Evolutionary conservation across 2,888 invertebrate species (phyloP).

Genomic region (Melipona beecheii): DNA sequence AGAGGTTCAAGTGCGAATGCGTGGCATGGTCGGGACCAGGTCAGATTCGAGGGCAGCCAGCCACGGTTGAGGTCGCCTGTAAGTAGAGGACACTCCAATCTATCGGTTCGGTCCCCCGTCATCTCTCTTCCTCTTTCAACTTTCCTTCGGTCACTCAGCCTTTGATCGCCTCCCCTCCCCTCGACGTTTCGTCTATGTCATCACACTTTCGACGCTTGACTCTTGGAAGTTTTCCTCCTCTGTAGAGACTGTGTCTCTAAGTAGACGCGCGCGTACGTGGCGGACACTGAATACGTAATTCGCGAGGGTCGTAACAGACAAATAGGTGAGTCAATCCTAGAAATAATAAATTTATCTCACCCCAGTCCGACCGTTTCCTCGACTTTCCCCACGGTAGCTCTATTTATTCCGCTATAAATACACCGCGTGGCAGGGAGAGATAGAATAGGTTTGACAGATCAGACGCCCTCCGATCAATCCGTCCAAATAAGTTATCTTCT

Average conservation of each 20-base stretch:
- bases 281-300: neutral
- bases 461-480: neutral
- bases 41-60: conserved; percentile 93
- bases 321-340: neutral
- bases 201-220: neutral
- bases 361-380: neutral
- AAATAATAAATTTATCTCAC: conserved; percentile 6
- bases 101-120: conserved; percentile 19
- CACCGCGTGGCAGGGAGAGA: neutral
- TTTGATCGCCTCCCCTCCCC: neutral
- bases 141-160: neutral
- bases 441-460: conserved; percentile 1
- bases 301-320: too few species aligned
- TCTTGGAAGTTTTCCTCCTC: too few species aligned
- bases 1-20: conserved; percentile 95
- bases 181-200: neutral
- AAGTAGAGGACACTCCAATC: conserved; percentile 86
- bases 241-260: too few species aligned
- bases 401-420: neutral
- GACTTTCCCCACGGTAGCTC: neutral
- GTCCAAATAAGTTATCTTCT: neutral
- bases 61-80: conserved; percentile 96
- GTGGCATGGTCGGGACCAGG: conserved; percentile 95
- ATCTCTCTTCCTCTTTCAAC: neutral
- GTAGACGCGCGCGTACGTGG: neutral